Percentiles rank a stretch among this genome's conserved stretches.
Conservation (phyloP, 1,140 invertebrate genomes). For the Leptopilina clavipes region DNA sequence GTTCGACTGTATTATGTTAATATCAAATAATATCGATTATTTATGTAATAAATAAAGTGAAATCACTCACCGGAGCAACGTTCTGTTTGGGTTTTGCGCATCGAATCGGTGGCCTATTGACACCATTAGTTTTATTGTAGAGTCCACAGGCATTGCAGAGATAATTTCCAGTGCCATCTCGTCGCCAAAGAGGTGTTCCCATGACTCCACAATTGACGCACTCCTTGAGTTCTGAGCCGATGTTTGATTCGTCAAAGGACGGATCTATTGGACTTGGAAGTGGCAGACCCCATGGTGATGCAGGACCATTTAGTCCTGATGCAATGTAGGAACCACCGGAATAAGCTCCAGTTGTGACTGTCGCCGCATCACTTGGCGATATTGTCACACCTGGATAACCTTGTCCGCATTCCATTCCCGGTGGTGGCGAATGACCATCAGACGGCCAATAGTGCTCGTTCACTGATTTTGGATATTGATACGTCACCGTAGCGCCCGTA, state of each 20-base stretch:
- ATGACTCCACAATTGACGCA: slow-evolving; percentile 93
- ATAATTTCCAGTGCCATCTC: slow-evolving; percentile 92
- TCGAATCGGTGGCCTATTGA: slow-evolving; percentile 84
- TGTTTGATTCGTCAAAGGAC: slow-evolving; percentile 60
- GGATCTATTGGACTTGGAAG: slow-evolving; percentile 56
- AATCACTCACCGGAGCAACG: slow-evolving; percentile 61
- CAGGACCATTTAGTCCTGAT: slow-evolving; percentile 52
- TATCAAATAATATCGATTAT: no score
- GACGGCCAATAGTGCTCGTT: slow-evolving; percentile 62
- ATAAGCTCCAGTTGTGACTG: slow-evolving; percentile 60
- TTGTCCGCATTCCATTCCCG: slow-evolving; percentile 61
- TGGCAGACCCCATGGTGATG: slow-evolving; percentile 61
- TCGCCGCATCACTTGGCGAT: slow-evolving; percentile 57
- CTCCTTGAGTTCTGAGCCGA: slow-evolving; percentile 80
- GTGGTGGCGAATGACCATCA: slow-evolving; percentile 58
- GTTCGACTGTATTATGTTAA: no score
- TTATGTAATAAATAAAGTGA: no score
- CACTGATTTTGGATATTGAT: slow-evolving; percentile 71
- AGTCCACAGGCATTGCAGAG: slow-evolving; percentile 92
- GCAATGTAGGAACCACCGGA: slow-evolving; percentile 63
- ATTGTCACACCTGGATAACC: slow-evolving; percentile 59
- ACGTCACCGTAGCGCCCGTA: slow-evolving; percentile 67
- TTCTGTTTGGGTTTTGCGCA: slow-evolving; percentile 75
- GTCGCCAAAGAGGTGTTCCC: slow-evolving; percentile 89
- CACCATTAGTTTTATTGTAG: slow-evolving; percentile 90